These are phyloP conservation scores for Crypturellus undulatus DNA, from an alignment of 2,113 vertebrate species.

Conservation along the genomic window DNA sequence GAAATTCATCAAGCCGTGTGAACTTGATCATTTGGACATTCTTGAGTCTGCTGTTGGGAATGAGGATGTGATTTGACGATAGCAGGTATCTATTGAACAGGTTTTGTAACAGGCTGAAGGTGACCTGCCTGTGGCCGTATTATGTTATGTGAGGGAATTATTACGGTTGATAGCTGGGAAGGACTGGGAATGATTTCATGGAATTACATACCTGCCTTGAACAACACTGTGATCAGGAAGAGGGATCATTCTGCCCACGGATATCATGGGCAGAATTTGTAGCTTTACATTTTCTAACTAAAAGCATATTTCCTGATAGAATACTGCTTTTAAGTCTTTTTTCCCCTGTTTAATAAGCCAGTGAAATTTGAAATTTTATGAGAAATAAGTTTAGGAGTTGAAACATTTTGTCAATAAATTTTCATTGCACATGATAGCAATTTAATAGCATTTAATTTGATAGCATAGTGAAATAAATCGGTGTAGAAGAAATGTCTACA, in stretches of 20 bases:
- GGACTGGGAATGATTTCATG: accelerated
- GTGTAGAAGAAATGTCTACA: not conserved
- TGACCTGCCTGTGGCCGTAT: accelerated
- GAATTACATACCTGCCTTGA: not conserved
- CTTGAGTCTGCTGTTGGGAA: accelerated
- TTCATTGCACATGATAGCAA: not conserved
- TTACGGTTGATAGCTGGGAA: not conserved
- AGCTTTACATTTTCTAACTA: not conserved
- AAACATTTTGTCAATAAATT: not conserved
- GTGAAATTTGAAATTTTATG: not conserved
- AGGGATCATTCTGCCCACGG: too few relatives aligned
- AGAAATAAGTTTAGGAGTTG: not conserved
- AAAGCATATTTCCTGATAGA: not conserved
- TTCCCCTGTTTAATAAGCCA: not conserved
- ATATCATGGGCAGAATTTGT: not conserved
- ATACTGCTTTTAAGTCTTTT: not conserved
- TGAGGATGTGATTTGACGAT: not conserved
- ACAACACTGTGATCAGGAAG: not conserved
- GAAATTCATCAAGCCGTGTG: not conserved
- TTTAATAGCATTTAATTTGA: not conserved
- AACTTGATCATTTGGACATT: not conserved
- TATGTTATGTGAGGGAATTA: not conserved
- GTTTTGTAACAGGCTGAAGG: not conserved
- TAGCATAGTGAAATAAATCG: not conserved
- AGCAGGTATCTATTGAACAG: not conserved